Conservation (phyloP, 2,888 invertebrate genomes). For the Acanthosepion esculentum region DNA sequence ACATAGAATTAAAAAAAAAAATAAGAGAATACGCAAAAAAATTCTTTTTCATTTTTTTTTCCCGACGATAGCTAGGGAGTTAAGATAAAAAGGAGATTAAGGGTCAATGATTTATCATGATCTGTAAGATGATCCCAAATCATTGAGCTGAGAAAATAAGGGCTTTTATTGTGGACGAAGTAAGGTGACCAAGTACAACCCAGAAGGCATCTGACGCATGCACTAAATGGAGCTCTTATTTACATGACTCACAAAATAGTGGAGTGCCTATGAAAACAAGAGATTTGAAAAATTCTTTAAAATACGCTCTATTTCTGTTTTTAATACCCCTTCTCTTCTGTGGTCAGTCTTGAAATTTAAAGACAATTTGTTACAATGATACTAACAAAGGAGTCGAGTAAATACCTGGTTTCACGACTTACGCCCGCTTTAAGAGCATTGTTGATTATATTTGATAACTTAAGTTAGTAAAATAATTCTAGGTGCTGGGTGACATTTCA, state of each 20-base stretch:
- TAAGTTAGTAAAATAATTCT: too few species aligned
- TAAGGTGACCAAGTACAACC: not conserved
- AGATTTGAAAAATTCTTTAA: too few species aligned
- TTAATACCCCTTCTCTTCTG: too few species aligned
- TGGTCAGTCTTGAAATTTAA: too few species aligned
- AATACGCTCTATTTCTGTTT: too few species aligned
- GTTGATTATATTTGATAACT: too few species aligned
- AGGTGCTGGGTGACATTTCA: too few species aligned
- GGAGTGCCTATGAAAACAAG: not conserved
- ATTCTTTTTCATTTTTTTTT: too few species aligned
- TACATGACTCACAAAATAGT: not conserved
- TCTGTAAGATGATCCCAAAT: not conserved
- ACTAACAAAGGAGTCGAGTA: too few species aligned
- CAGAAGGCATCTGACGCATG: not conserved
- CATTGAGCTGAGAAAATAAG: not conserved
- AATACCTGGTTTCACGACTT: too few species aligned
- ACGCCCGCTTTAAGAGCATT: too few species aligned
- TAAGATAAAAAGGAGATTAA: not conserved
- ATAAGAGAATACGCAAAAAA: not conserved
- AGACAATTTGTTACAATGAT: too few species aligned
- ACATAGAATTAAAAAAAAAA: not conserved
- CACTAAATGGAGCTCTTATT: not conserved
- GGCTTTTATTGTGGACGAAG: not conserved
- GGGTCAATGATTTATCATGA: not conserved
- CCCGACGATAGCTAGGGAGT: not conserved